phyloP scores from a whole-genome alignment of 2,888 invertebrate genomes.

The Isotomurus palustris region DNA sequence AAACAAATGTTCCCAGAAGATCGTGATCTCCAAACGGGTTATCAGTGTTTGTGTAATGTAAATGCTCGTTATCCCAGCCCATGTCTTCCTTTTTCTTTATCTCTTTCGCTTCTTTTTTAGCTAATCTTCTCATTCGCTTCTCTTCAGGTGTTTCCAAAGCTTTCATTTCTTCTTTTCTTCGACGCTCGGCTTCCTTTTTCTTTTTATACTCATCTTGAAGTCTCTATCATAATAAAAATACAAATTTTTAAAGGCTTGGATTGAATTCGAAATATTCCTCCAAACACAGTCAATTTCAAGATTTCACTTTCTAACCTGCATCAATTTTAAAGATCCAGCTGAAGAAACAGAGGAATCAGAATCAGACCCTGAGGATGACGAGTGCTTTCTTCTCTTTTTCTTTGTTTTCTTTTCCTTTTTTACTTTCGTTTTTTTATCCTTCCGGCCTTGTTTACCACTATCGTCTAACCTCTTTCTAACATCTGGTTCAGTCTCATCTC shows the following conservation, averaged over 20 bases:
- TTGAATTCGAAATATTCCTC: not conserved
- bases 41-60: constrained; percentile 95
- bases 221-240: too few species aligned
- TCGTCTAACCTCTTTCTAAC: too few species aligned
- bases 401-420: constrained; percentile 17
- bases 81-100: constrained; percentile 75
- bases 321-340: not conserved
- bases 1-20: constrained; percentile 89
- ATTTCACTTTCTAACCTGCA: not conserved
- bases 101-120: constrained; percentile 81
- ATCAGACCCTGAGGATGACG: constrained; percentile 6
- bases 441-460: not conserved
- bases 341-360: constrained; percentile 11
- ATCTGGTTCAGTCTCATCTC: not conserved
- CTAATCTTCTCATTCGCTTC: constrained; percentile 74
- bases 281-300: not conserved
- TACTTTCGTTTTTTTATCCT: constrained; percentile 2
- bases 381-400: constrained; percentile 12
- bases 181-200: constrained; percentile 61
- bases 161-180: constrained; percentile 72
- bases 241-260: constrained; percentile 1
- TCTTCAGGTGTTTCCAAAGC: constrained; percentile 93
- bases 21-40: constrained; percentile 98
- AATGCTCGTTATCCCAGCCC: constrained; percentile 97
- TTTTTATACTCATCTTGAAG: constrained; percentile 67